Base-by-base conservation (phyloP, 1,140 invertebrate species). In the Drosophila seguyi region DNA sequence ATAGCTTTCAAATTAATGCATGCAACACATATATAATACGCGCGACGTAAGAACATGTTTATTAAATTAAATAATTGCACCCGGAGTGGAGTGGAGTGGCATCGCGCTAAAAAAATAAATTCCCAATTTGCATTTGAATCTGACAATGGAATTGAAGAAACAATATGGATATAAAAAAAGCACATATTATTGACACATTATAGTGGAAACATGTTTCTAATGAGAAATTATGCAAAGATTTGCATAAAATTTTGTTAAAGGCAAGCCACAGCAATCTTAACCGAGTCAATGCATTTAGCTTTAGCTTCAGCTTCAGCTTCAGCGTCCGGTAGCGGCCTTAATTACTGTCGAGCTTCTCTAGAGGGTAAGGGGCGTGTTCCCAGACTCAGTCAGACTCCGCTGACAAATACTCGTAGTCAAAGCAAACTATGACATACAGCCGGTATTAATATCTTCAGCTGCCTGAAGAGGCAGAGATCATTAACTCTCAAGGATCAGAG, bases 201-300 rank as follows among this genome's bases (percentile, higher is more conserved):
- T 81, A 60, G 83, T 80, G 57, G 86, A 90, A 90, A 88, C 80
- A 84, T 88, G 84, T 88, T 90, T 87, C 62, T 73, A 87, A 87
- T 87, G 66, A 82, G 83, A 87, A 87, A 87, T 83, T 88, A 90
- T 90, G 84, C 84, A 88, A 77, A 90, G 59, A 83, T 78, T 88
- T 79, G 48, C 50, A 77, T 59, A 60, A 27, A 69, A 55, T 59
- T 75, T 60, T 61, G 41, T 81, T 60, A 66, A 77, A 63, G 44
- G 56, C 67, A 62, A 72, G 44, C 68, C 69, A 22, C 50, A 77
- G 73, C 77, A 77, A 39, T 73, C 68, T 75, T 38, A 75, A 39
- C 62, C 44, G 65, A 67, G 68, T 50, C 66, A 71, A 72, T 72
- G 50, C 63, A 29, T 57, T 1, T 10, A 13, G 31, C 65, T 34